Evolutionary conservation across 1,140 invertebrate genomes (phyloP).

Genomic region (Trissolcus basalis): DNA sequence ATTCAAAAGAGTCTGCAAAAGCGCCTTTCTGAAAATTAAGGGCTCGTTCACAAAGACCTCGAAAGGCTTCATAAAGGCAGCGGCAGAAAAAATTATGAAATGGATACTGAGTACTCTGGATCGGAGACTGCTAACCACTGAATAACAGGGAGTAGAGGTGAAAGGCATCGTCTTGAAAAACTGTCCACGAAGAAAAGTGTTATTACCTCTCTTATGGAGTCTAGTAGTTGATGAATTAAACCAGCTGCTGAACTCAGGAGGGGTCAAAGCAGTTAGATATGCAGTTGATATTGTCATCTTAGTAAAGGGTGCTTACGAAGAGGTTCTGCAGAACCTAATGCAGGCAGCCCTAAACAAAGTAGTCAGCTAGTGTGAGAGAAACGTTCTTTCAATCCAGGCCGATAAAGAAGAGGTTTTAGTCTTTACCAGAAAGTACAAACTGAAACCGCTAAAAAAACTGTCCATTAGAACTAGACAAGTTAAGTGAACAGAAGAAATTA

Average conservation of each 20-base stretch:
- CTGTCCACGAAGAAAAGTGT: too few relatives aligned
- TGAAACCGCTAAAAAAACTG: constrained; percentile 1
- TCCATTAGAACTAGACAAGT: background rate
- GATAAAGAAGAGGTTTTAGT: background rate
- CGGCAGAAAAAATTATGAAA: too few relatives aligned
- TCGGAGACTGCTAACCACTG: too few relatives aligned
- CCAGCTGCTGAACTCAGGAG: background rate
- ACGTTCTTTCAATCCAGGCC: constrained; percentile 1
- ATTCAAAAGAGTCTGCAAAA: background rate
- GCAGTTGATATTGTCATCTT: constrained; percentile 21
- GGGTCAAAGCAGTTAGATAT: constrained; percentile 1
- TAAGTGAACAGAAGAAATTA: background rate
- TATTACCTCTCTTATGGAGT: constrained; percentile 15
- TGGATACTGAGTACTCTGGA: too few relatives aligned
- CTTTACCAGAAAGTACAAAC: constrained; percentile 21
- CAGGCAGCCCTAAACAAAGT: constrained; percentile 2
- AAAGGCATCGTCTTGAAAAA: too few relatives aligned
- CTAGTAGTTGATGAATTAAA: constrained; percentile 16
- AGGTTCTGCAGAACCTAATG: background rate
- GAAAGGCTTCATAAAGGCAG: too few relatives aligned
- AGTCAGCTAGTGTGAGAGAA: constrained; percentile 5
- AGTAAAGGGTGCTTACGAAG: constrained; percentile 5
- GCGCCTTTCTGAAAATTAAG: too few relatives aligned
- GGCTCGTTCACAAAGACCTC: too few relatives aligned
- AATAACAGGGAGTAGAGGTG: too few relatives aligned